phyloP scores from a whole-genome alignment of 1,140 invertebrate species.

The Drosophila simulans region DNA sequence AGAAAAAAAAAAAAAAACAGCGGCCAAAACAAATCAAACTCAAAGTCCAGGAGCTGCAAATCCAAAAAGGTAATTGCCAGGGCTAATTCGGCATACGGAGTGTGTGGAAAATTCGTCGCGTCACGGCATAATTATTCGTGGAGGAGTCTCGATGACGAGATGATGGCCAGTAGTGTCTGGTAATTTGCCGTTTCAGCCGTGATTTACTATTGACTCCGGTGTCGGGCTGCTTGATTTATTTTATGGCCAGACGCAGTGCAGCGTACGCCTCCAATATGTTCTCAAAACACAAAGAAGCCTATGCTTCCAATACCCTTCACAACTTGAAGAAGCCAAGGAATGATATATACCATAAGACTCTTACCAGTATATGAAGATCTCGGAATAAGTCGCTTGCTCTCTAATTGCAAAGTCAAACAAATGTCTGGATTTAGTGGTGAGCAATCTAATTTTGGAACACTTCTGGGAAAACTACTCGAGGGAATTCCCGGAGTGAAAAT shows the following conservation, averaged over 20 bases:
- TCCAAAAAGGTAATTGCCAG: constrained; percentile 66
- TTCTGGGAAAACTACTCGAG: neutral
- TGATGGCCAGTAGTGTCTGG: constrained; percentile 21
- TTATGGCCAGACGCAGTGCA: constrained; percentile 75
- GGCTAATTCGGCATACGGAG: constrained; percentile 53
- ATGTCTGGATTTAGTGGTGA: neutral
- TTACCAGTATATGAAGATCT: neutral
- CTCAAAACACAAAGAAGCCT: neutral
- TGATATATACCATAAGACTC: neutral
- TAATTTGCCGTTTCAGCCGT: constrained; percentile 63
- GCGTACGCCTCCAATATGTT: constrained; percentile 18
- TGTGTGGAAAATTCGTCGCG: constrained; percentile 36
- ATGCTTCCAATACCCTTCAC: constrained; percentile 3
- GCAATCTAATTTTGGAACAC: neutral
- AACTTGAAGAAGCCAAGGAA: neutral
- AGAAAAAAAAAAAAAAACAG: constrained; percentile 26
- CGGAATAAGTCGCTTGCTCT: neutral
- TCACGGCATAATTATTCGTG: constrained; percentile 65
- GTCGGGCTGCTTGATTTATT: constrained; percentile 78
- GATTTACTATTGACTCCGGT: constrained; percentile 78
- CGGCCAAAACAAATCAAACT: constrained; percentile 8
- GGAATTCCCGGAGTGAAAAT: too few species aligned
- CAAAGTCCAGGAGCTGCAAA: constrained; percentile 63
- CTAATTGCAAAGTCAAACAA: constrained; percentile 1
- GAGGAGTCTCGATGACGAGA: constrained; percentile 25